These are phyloP conservation scores for Halocynthia aurantium DNA, from an alignment of 23 tunicate species.

Conservation along the genomic window DNA sequence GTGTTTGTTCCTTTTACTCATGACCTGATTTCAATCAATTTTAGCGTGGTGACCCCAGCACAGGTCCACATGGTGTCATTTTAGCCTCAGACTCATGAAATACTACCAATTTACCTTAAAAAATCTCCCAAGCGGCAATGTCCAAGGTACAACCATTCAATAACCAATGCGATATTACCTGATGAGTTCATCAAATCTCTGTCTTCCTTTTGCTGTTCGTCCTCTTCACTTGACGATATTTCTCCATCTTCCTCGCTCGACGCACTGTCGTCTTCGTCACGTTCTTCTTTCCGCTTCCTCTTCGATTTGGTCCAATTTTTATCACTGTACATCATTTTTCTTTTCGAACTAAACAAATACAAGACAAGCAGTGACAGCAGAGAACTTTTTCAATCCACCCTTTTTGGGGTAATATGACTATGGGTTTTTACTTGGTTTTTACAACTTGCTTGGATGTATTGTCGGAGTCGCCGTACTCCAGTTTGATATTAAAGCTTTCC, in stretches of 20 bases:
- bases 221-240: neutral
- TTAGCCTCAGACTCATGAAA: too few relatives aligned
- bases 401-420: too few relatives aligned
- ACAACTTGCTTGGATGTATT: neutral
- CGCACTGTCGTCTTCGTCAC: neutral
- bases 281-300: constrained; percentile 6
- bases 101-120: too few relatives aligned
- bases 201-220: constrained; percentile 39
- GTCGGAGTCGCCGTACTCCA: neutral
- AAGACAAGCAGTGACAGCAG: too few relatives aligned
- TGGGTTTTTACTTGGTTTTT: neutral
- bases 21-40: too few relatives aligned
- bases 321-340: constrained; percentile 19
- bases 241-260: neutral
- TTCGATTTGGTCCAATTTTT: constrained; percentile 8
- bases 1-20: too few relatives aligned
- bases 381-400: too few relatives aligned
- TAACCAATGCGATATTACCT: neutral
- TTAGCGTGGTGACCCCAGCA: too few relatives aligned
- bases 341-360: neutral
- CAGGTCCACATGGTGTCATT: too few relatives aligned
- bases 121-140: too few relatives aligned
- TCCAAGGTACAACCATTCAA: neutral
- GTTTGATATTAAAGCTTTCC: neutral
- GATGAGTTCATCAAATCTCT: constrained; percentile 30